Evolutionary conservation across 1,140 invertebrate genomes (phyloP), one percentile per base, ranked within the genome.

Genomic region (Cyclargus thomasi): DNA sequence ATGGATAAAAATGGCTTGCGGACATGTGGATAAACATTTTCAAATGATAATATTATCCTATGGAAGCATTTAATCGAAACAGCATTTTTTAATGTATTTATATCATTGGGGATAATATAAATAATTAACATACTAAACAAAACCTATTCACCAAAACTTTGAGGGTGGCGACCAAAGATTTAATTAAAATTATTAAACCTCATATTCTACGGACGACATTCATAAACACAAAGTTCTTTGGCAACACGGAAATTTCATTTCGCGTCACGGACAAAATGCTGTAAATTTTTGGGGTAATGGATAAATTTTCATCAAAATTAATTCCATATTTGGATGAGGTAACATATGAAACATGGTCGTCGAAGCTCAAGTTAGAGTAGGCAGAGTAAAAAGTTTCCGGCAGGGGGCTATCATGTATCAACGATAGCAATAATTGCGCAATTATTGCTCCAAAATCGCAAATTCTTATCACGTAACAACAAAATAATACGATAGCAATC

Each of bases 151-250:
- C 55, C 8, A 59, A 59, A 59, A 59, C 55, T 59, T 59, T 11
- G 55, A 18, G 55, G 18, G 21, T 59, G 7, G 17, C 55, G 20
- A 59, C 55, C 21, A 59, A 59, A 59, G 55, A 59, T 59, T 4
- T 59, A 59, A 59, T 59, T 59, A 59, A 59, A 59, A 59, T 59
- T 59, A 59, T 59, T 59, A 59, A 59, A 59, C 18, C 55, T 59
- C 55, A 59, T 59, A 21, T 59, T 59, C 55, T 59, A 59, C n/a
- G 55, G 53, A n/a, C 53, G 53, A 59, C 55, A 59, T 59, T 59
- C 55, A 59, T 59, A 59, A 59, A 59, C 55, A 59, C 10, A 59
- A 59, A 18, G 55, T 59, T 59, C 55, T 59, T 59, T 59, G 55
- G 55, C 55, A 59, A 59, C 55, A 59, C 55, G 21, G 17, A 59